phyloP scores from a whole-genome alignment of 1,140 invertebrate species.

The Drosophila repletoides region DNA sequence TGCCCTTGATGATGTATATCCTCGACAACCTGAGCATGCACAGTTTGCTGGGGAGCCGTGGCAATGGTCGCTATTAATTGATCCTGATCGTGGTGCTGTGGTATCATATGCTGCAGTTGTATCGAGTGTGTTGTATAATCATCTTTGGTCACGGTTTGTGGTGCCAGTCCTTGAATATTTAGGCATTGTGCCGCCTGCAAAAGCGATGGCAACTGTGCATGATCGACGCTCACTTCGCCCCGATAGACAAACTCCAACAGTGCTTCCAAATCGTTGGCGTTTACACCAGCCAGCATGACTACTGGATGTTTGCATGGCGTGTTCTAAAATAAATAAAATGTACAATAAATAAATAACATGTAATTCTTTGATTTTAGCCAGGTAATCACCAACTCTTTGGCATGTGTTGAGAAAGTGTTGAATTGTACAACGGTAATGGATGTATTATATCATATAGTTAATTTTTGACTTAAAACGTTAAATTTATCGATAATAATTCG shows the following conservation, averaged over 20 bases:
- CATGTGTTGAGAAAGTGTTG: too few species aligned
- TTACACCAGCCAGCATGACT: slow-evolving; percentile 86
- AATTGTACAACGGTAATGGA: too few species aligned
- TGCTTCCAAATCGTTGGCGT: slow-evolving; percentile 85
- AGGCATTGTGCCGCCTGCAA: slow-evolving; percentile 86
- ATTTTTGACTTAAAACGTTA: too few species aligned
- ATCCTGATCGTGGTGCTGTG: slow-evolving; percentile 81
- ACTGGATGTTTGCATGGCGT: slow-evolving; percentile 87
- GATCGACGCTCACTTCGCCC: slow-evolving; percentile 86
- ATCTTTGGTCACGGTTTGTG: slow-evolving; percentile 82
- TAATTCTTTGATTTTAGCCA: too few species aligned
- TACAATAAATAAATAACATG: background rate
- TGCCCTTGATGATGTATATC: slow-evolving; percentile 80
- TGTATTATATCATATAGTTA: too few species aligned
- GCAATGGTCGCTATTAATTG: slow-evolving; percentile 80
- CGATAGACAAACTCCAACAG: slow-evolving; percentile 86
- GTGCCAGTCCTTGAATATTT: slow-evolving; percentile 85
- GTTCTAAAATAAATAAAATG: slow-evolving; percentile 79
- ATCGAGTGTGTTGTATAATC: slow-evolving; percentile 82
- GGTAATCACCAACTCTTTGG: too few species aligned
- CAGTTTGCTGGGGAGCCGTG: slow-evolving; percentile 78
- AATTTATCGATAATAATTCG: too few species aligned
- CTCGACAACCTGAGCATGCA: slow-evolving; percentile 81
- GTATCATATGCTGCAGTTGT: slow-evolving; percentile 83
- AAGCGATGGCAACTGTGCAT: slow-evolving; percentile 85